Base-by-base conservation (phyloP, 2,797 vertebrate species). In the Acanthiza pusilla region DNA sequence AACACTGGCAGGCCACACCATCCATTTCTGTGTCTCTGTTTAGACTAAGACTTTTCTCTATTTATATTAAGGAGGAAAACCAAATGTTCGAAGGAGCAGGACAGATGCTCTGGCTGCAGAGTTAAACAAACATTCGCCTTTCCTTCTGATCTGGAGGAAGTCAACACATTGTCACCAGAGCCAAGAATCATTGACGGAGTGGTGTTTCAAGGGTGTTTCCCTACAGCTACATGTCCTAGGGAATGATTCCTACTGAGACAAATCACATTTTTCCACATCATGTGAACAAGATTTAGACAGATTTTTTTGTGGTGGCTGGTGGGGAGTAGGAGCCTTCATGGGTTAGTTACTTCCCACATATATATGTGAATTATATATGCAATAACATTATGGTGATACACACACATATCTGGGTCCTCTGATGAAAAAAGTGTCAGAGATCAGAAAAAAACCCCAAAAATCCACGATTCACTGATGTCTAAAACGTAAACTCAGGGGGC, bases 1-100 rank as follows among this genome's bases (percentile, higher is more conserved):
- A 94, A 68, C 73, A 60, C 60, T 48, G 47, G 54, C 65, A 89
- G 77, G 76, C 50, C 1, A 3, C 84, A 68, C 57, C 71, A 94
- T 92, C 61, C 77, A 80, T 75, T 91, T 70, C 62, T 87, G 53
- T 51, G 78, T 74, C 93, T 94, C 66, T 89, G 78, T 95, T 95
- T 95, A 94, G 89, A 93, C 50, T 87, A 88, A 88, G 58, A 88
- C 38, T 85, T 78, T 83, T 74, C 26, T 94, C 73, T 95, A 48
- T 94, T 96, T 94, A 92, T 48, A 67, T 62, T 83, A 88, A 51
- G 27, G 50, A 95, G 22, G n/a, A 79, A 96, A 93, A 81, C 34
- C 43, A 55, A 85, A 92, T 65, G 83, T 82, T 67, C 4, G 16
- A 79, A 87, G 65, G 47, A 91, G 67, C 36, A 83, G 78, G 85